phyloP scores from a whole-genome alignment of 2,797 vertebrate genomes.

The Clarias pachynema region DNA sequence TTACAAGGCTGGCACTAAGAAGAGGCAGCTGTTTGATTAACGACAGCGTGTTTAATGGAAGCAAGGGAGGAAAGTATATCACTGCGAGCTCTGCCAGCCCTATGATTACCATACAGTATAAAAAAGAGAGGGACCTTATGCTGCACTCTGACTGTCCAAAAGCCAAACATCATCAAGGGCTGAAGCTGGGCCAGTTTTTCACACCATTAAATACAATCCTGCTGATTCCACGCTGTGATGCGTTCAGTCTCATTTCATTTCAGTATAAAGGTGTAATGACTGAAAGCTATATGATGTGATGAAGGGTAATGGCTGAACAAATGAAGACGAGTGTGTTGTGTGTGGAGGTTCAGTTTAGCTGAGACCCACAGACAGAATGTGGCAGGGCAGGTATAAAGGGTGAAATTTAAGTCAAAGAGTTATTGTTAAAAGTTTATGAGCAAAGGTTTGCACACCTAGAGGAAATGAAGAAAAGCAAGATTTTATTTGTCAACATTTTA shows the following conservation, averaged over 20 bases:
- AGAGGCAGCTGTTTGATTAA: conserved; percentile 53
- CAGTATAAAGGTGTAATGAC: conserved; percentile 20
- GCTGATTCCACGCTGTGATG: conserved; percentile 21
- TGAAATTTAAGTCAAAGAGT: too few species aligned
- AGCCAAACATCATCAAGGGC: conserved; percentile 28
- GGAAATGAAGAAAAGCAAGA: not conserved
- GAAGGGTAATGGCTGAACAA: conserved; percentile 34
- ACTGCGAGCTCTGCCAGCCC: conserved; percentile 52
- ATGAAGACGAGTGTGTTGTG: conserved; percentile 9
- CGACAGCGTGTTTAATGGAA: conserved; percentile 48
- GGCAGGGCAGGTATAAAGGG: not conserved
- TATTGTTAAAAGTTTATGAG: too few species aligned
- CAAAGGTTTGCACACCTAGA: not conserved
- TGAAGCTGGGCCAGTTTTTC: conserved; percentile 18
- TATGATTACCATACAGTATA: conserved; percentile 51
- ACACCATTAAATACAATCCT: conserved; percentile 48
- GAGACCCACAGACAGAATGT: not conserved
- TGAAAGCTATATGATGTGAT: conserved; percentile 35
- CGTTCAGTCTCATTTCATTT: conserved; percentile 36
- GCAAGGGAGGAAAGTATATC: conserved; percentile 45
- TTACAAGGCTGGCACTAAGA: conserved; percentile 25
- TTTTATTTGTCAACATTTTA: not conserved
- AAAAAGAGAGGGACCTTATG: conserved; percentile 44
- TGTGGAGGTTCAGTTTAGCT: conserved; percentile 13
- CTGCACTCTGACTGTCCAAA: conserved; percentile 36